Evolutionary conservation across 1,140 invertebrate species (phyloP), one percentile per base, ranked within the genome.

Genomic region (Platyscapa corneri): DNA sequence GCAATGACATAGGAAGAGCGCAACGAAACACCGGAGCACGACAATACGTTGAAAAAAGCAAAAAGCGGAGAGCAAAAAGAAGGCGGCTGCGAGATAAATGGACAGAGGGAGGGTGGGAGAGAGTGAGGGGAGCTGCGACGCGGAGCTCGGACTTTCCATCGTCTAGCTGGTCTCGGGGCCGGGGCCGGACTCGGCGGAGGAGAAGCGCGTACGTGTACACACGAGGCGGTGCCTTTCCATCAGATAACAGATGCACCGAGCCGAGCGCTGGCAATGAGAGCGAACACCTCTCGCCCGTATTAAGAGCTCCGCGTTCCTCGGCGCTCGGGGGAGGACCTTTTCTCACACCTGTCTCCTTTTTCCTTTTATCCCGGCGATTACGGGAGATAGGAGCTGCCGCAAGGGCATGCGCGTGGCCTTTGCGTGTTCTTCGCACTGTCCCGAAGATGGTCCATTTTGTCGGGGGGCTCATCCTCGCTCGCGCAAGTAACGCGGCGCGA

Each of bases 241-340:
- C 83, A 67, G 76, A 79, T 72, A 84, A 84, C 32, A 79, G 83
- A 72, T 79, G 83, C 64, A 84, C 49, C 82, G 60, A n/a, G n/a
- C n/a, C n/a, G n/a, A 78, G 49, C 53, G 27, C 20, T 3, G 27
- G 78, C 82, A 83, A 75, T 46, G 82, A 76, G 64, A 65, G 64
- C 75, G 46, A 84, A 72, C 76, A 84, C 65, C 83, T 79, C 53
- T 79, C 32, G 42, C 56, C 1, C 12, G 49, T 39, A 72, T 67
- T 32, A 16, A 67, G 64, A 67, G 64, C n/a, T 72, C 12, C 67
- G 34, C 67, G n/a, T 3, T 72, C 30, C n/a, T n/a, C n/a, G n/a
- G n/a, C n/a, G 16, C 8, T 53, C 49, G 49, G 49, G 30, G 64
- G 12, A 3, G n/a, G 12, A 16, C 30, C 49, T 53, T 82, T 34